phyloP scores from a whole-genome alignment of 2,888 invertebrate species.

The Prenolepis imparis region DNA sequence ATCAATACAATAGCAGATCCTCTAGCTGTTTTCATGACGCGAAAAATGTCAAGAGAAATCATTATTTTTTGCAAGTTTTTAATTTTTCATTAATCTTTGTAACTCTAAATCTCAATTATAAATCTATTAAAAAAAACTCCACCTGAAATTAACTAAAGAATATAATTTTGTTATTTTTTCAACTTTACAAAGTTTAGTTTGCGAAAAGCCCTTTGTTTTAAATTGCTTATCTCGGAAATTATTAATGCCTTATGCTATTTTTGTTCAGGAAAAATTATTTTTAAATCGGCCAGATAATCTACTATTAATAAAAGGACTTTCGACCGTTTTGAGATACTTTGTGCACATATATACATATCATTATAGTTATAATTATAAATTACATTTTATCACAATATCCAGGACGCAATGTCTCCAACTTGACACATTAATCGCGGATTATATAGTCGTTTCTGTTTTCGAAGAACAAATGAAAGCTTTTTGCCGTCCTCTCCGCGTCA shows the following conservation, averaged over 20 bases:
- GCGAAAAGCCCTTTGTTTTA: not conserved
- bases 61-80: not conserved
- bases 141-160: not conserved
- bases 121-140: not conserved
- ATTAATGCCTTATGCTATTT: not conserved
- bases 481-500: not conserved
- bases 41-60: not conserved
- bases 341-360: no score
- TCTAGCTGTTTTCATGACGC: not conserved
- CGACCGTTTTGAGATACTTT: not conserved
- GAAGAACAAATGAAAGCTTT: not conserved
- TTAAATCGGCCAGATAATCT: not conserved
- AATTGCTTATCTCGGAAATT: not conserved
- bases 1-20: not conserved
- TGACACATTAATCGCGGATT: slow-evolving; percentile 8
- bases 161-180: not conserved
- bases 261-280: not conserved
- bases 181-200: not conserved
- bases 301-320: not conserved
- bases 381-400: slow-evolving; percentile 11
- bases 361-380: not conserved
- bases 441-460: not conserved
- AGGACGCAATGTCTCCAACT: not conserved
- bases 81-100: not conserved
- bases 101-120: not conserved